These are phyloP conservation scores for Saguinus midas DNA, from an alignment of 2,113 vertebrate genomes.

Conservation along the genomic window DNA sequence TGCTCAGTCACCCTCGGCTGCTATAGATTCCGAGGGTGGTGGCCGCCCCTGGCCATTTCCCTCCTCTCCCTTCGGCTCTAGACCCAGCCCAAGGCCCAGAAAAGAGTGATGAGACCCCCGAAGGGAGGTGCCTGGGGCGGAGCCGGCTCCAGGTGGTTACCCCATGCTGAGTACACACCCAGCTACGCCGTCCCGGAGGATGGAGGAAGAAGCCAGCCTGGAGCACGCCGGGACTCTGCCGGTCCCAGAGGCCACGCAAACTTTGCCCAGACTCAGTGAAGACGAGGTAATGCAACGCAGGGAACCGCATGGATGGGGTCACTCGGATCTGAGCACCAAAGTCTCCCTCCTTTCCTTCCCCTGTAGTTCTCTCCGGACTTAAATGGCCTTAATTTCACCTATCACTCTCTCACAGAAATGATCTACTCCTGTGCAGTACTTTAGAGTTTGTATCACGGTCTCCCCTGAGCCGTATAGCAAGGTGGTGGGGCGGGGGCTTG, in stretches of 20 bases:
- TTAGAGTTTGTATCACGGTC: neutral
- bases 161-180: accelerated
- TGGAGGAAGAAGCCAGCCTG: neutral
- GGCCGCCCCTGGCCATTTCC: neutral
- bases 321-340: conserved; percentile 4
- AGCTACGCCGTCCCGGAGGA: neutral
- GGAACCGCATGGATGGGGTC: conserved; percentile 41
- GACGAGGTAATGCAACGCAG: accelerated
- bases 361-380: conserved; percentile 40
- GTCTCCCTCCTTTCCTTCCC: neutral
- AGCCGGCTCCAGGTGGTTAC: neutral
- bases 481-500: neutral
- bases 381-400: neutral
- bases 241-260: neutral
- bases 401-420: neutral
- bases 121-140: neutral
- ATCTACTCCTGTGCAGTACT: neutral
- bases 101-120: accelerated
- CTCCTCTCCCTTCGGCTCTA: neutral
- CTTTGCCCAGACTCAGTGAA: neutral
- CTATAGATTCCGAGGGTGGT: neutral
- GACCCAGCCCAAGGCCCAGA: neutral
- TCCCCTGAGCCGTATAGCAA: neutral
- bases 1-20: neutral
- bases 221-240: neutral